Base-by-base conservation (phyloP, 2,797 vertebrate genomes). In the Etheostoma perlongum region DNA sequence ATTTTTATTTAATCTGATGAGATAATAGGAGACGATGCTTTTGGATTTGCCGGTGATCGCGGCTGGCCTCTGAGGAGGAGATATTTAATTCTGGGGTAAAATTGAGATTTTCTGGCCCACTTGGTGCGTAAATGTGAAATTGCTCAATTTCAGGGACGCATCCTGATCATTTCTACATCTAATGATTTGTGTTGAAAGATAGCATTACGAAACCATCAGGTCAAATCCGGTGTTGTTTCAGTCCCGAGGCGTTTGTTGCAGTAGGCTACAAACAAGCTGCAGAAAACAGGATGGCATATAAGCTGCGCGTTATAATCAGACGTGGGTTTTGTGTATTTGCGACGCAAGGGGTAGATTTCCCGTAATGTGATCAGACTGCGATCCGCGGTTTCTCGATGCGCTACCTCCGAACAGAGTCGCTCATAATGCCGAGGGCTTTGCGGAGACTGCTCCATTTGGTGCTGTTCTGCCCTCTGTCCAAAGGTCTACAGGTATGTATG, bases 391-490 rank as follows among this genome's bases (percentile, higher is more conserved):
- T 81, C 78, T 82, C 76, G 60, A 70, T 78, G 73, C 72, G 72
- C 82, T 49, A 76, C 84, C 67, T 76, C 79, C 68, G 1, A 47
- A 75, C 85, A 21, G 80, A 83, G 82, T 52, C 81, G 73, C 81
- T 88, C 87, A 94, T 81, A 80, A 96, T 96, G 95, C 95, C 97
- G 94, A 93, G 97, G 92, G 91, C 95, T 92, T 66, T 98, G 87
- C 93, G 97, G 92, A 96, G 96, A 78, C 93, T 98, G 85, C 90
- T 96, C 88, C 96, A 97, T 88, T 78, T 97, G 94, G 95, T 96
- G 92, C 95, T 98, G 23, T 96, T 97, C 91, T 97, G 97, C 88
- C 97, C 97, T 40, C 84, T 96, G 70, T 95, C 97, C 66, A 96
- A 96, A 88, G 97, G 97, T 61, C 91, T 97, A 91, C 97, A 98